Conservation (phyloP, 2,113 vertebrate genomes). For the Burhinus oedicnemus region DNA sequence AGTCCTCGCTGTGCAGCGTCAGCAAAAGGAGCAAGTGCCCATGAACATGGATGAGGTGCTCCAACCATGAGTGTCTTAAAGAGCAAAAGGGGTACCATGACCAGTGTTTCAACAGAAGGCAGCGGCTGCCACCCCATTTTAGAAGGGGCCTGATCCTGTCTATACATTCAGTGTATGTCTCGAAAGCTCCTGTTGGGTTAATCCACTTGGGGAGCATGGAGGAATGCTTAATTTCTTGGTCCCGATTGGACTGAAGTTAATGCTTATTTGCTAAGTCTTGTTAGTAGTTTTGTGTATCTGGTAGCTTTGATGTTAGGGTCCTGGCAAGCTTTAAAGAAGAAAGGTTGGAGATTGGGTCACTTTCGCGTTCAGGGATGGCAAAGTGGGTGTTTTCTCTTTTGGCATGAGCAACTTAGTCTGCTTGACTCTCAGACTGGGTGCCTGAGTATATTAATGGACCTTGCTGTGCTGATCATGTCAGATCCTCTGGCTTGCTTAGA, state of each 20-base stretch:
- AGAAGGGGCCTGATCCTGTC: background rate
- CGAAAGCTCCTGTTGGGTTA: background rate
- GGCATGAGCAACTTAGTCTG: background rate
- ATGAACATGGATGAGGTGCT: background rate
- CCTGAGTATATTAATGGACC: background rate
- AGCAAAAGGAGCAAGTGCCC: background rate
- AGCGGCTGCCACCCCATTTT: background rate
- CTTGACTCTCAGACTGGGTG: background rate
- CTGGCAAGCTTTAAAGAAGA: background rate
- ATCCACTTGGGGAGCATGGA: background rate
- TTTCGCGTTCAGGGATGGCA: background rate
- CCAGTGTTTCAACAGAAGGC: background rate
- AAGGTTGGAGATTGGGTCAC: background rate
- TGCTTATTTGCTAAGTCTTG: background rate
- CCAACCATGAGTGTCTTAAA: background rate
- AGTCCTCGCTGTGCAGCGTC: background rate
- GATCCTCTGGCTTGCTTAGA: background rate
- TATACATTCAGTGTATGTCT: fast-evolving
- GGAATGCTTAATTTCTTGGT: background rate
- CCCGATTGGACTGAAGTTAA: background rate
- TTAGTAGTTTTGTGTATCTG: background rate
- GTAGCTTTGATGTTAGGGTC: background rate
- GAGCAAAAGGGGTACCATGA: background rate
- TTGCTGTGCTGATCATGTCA: background rate
- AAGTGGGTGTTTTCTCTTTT: background rate